Base-by-base conservation (phyloP, 1,140 invertebrate genomes). In the Mylabris phalerata region DNA sequence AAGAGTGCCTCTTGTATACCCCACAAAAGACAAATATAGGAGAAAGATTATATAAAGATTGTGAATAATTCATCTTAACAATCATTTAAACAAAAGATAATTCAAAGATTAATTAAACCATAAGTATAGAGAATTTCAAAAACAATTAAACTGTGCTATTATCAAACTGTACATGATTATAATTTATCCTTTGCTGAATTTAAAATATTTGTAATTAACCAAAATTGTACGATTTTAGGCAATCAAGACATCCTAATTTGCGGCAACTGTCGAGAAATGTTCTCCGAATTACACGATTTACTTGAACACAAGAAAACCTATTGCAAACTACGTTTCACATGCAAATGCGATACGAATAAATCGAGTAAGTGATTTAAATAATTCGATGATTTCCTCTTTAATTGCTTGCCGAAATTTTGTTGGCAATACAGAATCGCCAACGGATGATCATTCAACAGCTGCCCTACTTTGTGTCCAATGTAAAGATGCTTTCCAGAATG, bases 161-260 rank as follows among this genome's bases (percentile, higher is more conserved):
- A 19, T 19, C 19, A 19, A 19, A 19, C 19, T 19, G 19, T 19
- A 19, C 19, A 19, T 19, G 19, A 19, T 40, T 40, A 40, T 40
- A 6, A 40, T 40, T 40, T 40, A 40, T 40, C 6, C 39, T 6
- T 40, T 42, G 9, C 1, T 42, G 4, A n/a, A 42, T 42, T 42
- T 42, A 10, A 1, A n/a, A 42, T 7, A 42, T 42, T n/a, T 48
- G 27, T 19, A 19, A 19, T 19, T 19, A 19, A 19, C 19, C 19
- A 19, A 19, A 19, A 19, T 19, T 1, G 19, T 19, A 38, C 26
- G 44, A 10, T 59, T 80, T 2, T 76, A 90, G 88, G 86, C 77
- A 89, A 88, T 76, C 86, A 87, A 64, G 90, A 93, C 74, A 89
- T 92, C 71, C 79, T 93, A 72, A 92, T 93, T 69, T 93, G 90